These are phyloP conservation scores for Pararge aegeria DNA, from an alignment of 1,140 invertebrate genomes.

Conservation along the genomic window DNA sequence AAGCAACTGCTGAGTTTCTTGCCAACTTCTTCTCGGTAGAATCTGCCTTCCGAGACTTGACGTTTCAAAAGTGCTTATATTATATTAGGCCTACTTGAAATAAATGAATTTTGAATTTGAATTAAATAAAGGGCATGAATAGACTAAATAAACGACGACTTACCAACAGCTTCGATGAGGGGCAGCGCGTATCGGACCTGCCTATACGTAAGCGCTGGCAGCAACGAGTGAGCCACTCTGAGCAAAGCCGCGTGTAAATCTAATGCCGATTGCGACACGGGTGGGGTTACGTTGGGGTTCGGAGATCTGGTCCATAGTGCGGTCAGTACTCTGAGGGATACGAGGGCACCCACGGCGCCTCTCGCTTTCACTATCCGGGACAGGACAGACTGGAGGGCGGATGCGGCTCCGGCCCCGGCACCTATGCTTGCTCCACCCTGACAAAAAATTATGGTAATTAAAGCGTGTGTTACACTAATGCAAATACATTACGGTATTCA, in stretches of 20 bases:
- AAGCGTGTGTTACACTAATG: not conserved
- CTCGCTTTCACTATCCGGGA: conserved; percentile 59
- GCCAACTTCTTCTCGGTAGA: too few species aligned
- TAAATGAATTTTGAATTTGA: too few species aligned
- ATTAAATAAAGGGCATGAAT: too few species aligned
- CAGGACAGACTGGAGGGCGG: conserved; percentile 55
- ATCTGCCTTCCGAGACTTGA: too few species aligned
- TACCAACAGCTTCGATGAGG: conserved; percentile 33
- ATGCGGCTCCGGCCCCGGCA: conserved; percentile 56
- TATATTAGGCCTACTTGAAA: too few species aligned
- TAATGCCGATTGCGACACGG: conserved; percentile 38
- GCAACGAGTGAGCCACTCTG: conserved; percentile 53
- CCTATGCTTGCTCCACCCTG: conserved; percentile 54
- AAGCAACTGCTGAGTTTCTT: too few species aligned
- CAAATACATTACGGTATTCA: too few species aligned
- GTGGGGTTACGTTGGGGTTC: conserved; percentile 31
- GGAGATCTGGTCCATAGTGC: conserved; percentile 40
- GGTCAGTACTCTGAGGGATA: conserved; percentile 40
- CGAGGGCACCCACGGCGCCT: conserved; percentile 47
- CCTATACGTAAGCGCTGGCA: conserved; percentile 47
- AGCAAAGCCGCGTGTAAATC: conserved; percentile 63
- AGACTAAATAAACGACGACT: too few species aligned
- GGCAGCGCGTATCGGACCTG: conserved; percentile 50
- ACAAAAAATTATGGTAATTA: not conserved
- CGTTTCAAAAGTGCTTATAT: not conserved